Evolutionary conservation across 2,797 vertebrate species (phyloP), one percentile per base, ranked within the genome.

Genomic region (Diplodus sargus): DNA sequence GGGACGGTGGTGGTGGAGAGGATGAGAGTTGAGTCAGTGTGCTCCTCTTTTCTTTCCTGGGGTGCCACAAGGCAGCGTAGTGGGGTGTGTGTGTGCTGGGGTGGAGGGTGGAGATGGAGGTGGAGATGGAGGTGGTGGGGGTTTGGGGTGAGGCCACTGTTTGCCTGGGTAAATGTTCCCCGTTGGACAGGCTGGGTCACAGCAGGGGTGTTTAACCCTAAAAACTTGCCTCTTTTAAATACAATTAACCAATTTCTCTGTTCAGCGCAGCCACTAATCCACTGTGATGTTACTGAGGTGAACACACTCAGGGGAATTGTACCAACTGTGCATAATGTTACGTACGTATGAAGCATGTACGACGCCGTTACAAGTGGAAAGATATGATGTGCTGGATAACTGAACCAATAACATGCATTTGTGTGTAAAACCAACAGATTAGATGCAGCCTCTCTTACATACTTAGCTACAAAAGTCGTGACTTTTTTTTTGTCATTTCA

Each of bases 151-250:
- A 80, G 83, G 76, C 69, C 84, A 83, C 78, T 91, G 87, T 93
- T 93, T 92, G 88, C 71, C 81, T 71, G 89, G 71, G 83, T 93
- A 94, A 93, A 91, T 90, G 88, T 70, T 89, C 86, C 76, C 87
- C 60, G 68, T 30, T 78, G 76, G 86, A 85, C 73, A 83, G 76
- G 49, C 81, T 82, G 78, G 78, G 87, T 83, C 90, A 91, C 88
- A 92, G 88, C 89, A 87, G 87, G 89, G 72, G 82, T 81, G 78
- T 88, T 93, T 87, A 93, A 91, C 89, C 84, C 72, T 66, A 42
- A 86, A 90, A 90, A 83, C 66, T 1, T 48, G 71, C 70, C 78
- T 74, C 76, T 86, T 89, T 91, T 79, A 79, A 69, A 74, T 25
- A 62, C 84, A 88, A 86, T 87, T 87, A 34, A 85, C 71, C 75